Evolutionary conservation across 2,888 invertebrate species (phyloP).

Genomic region (Drosophila koepferae): DNA sequence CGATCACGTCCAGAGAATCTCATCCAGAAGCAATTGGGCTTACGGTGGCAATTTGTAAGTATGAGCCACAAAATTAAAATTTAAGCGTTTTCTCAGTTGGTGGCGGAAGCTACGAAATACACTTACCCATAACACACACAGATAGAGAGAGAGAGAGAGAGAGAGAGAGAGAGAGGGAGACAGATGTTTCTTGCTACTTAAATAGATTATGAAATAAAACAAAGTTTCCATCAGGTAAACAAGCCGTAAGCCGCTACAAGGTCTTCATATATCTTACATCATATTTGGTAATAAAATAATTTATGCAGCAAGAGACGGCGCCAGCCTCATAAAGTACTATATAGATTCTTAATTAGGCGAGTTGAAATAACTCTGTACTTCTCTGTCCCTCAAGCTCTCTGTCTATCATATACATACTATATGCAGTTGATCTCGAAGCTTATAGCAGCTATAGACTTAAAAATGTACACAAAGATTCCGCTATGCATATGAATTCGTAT

Average conservation of each 20-base stretch:
- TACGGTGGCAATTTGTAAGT: constrained; percentile 59
- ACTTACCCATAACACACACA: constrained; percentile 6
- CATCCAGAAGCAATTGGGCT: constrained; percentile 44
- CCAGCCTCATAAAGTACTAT: background rate
- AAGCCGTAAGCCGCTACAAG: background rate
- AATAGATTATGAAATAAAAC: constrained; percentile 13
- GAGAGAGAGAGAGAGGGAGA: background rate
- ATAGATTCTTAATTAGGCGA: background rate
- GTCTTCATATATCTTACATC: background rate
- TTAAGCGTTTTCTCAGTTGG: constrained; percentile 52
- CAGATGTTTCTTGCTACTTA: background rate
- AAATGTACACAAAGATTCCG: background rate
- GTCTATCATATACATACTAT: background rate
- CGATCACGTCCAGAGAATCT: constrained; percentile 11
- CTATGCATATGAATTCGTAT: background rate
- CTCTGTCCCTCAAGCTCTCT: background rate
- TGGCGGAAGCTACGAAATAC: constrained; percentile 36
- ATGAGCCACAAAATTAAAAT: constrained; percentile 45
- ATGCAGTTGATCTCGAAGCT: background rate
- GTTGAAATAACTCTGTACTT: background rate
- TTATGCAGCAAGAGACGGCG: background rate
- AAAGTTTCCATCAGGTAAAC: constrained; percentile 2
- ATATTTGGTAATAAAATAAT: background rate
- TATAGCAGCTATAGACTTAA: background rate
- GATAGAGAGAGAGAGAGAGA: background rate